These are phyloP conservation scores for Pachyseris speciosa DNA, from an alignment of 64 coral and sea anemone species.

Conservation along the genomic window DNA sequence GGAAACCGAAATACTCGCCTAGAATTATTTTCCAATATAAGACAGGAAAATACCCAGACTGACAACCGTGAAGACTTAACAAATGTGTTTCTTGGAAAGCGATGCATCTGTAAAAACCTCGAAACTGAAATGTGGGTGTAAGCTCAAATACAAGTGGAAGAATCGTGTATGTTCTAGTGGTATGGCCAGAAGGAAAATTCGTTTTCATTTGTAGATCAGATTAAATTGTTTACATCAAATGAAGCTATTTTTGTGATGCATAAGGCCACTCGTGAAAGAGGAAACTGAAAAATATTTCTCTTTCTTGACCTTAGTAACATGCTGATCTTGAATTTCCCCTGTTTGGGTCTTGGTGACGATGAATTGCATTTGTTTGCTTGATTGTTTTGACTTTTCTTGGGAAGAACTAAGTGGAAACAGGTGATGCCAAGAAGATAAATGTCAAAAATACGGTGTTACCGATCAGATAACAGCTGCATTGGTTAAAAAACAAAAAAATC, in stretches of 20 bases:
- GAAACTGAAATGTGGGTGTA: neutral
- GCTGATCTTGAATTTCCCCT: neutral
- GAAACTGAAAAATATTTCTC: no score
- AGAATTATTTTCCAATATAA: neutral
- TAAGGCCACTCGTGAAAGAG: no score
- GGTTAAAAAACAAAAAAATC: no score
- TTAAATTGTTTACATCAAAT: no score
- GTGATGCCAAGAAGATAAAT: neutral
- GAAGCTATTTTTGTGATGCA: no score
- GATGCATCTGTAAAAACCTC: neutral
- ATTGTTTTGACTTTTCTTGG: neutral
- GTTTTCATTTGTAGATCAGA: neutral
- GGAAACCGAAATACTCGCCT: conserved; percentile 5
- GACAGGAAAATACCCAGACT: neutral
- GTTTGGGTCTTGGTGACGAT: neutral
- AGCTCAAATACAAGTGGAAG: neutral
- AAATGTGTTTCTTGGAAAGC: neutral
- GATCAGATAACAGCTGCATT: neutral
- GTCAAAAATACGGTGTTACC: no score
- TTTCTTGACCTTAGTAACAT: neutral
- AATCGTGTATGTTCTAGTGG: neutral
- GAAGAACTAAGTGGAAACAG: conserved; percentile 1
- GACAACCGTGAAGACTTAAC: neutral
- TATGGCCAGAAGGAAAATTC: neutral
- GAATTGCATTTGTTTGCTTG: neutral